Base-by-base conservation (phyloP, 2,797 vertebrate genomes). In the Poeciliopsis infans region DNA sequence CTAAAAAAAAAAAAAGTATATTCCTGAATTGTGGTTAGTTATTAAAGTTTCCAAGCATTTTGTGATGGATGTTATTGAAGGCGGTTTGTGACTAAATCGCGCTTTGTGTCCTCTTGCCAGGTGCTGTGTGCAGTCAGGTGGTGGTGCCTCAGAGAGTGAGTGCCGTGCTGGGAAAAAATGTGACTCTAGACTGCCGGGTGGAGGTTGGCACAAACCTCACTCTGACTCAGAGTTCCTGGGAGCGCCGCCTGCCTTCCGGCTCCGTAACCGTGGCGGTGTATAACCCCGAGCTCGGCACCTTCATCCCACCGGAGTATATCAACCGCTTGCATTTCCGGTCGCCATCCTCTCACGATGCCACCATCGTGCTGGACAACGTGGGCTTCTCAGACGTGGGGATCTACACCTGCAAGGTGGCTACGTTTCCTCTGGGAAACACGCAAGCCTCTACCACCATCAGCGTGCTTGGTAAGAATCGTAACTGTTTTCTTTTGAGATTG, bases 381-480 rank as follows among this genome's bases (percentile, higher is more conserved):
- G 97, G 96, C 89, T 99, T 98, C 85, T 93, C 97, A 43, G 98
- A 99, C 86, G 95, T 96, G 5, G 98, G 98, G 82, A 94, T 97
- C 75, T 99, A 99, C 78, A 96, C 97, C 91, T 99, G 98, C 94
- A 99, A 99, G 92, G 98, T 97, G 76, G 97, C 96, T 79, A 99
- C 97, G 4, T 99, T 99, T 93, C 98, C 98, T 2, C 95, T 98
- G 92, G 98, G 98, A 91, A 98, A 98, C 95, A 95, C 96, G 0
- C 97, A 99, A 76, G 96, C 97, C 10, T 96, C 97, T 82, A 98
- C 97, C 81, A 96, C 95, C 1, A 95, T 99, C 91, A 97, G 93
- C 81, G 97, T 99, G 64, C 93, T 99, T 3, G 98, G 98, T 99
- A 95, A 93, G 97, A 78, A 72, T 53, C 13, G 43, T 16, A 49